phyloP scores from a whole-genome alignment of 2,888 invertebrate genomes.

The Cantharis rustica region DNA sequence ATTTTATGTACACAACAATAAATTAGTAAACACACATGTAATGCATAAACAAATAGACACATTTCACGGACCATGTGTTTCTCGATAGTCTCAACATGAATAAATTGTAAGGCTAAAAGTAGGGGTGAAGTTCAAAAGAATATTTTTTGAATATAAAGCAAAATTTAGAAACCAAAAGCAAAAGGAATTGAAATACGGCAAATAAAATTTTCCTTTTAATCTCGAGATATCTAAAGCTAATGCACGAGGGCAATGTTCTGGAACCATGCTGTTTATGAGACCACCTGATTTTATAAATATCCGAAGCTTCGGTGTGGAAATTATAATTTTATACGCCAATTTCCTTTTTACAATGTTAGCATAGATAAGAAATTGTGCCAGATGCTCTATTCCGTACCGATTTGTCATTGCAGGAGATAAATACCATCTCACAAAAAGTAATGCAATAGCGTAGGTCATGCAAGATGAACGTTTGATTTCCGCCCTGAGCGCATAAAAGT shows the following conservation, averaged over 20 bases:
- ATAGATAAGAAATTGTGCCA: neutral
- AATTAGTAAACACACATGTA: neutral
- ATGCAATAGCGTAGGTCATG: neutral
- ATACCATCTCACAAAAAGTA: neutral
- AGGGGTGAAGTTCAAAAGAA: neutral
- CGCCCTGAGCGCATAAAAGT: neutral
- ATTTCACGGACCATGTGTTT: neutral
- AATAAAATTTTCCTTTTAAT: neutral
- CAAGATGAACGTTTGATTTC: neutral
- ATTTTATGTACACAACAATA: neutral
- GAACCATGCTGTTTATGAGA: neutral
- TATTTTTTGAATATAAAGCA: neutral
- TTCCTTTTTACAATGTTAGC: neutral
- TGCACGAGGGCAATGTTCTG: neutral
- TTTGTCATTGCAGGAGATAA: neutral
- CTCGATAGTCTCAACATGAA: neutral
- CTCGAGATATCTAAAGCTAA: neutral
- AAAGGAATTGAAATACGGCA: neutral
- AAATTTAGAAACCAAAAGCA: neutral
- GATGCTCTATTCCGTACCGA: neutral
- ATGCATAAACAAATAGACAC: neutral
- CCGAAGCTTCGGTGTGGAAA: neutral
- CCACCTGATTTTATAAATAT: neutral
- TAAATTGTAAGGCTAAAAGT: neutral
- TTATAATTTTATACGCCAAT: neutral